Evolutionary conservation across 2,797 vertebrate genomes (phyloP).

Genomic region (Syncerus caffer): DNA sequence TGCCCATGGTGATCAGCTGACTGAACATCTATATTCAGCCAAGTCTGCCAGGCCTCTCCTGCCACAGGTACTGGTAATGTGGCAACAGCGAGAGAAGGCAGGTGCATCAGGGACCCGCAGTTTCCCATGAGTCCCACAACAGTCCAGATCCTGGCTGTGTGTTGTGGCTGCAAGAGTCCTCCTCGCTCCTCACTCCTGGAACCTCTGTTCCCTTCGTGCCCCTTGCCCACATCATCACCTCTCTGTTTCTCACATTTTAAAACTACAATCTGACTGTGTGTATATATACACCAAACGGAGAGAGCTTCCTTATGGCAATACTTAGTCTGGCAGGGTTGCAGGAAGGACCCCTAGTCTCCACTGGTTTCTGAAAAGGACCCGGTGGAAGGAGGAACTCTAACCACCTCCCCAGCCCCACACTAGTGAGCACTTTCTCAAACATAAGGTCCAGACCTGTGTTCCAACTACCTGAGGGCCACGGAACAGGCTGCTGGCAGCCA

Average conservation of each 20-base stretch:
- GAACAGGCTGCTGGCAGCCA: not conserved
- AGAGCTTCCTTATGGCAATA: no score
- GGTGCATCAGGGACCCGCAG: not conserved
- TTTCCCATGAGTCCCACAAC: not conserved
- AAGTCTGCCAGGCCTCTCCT: not conserved
- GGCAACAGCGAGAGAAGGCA: not conserved
- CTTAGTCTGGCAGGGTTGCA: no score
- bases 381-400: not conserved
- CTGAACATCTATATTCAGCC: rapidly evolving
- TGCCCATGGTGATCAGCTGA: no score
- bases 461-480: not conserved
- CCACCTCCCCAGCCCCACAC: no score
- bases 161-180: not conserved
- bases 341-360: not conserved
- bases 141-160: rapidly evolving
- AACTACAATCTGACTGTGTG: not conserved
- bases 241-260: not conserved
- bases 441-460: not conserved
- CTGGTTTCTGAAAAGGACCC: not conserved
- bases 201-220: no score
- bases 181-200: not conserved
- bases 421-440: not conserved
- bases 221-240: not conserved
- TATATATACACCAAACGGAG: no score
- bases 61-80: not conserved